A percentile compares a stretch with the other conserved stretches of the same genome.
Evolutionary conservation across 2,797 vertebrate genomes (phyloP).

Genomic region (Molossus alvarezi): DNA sequence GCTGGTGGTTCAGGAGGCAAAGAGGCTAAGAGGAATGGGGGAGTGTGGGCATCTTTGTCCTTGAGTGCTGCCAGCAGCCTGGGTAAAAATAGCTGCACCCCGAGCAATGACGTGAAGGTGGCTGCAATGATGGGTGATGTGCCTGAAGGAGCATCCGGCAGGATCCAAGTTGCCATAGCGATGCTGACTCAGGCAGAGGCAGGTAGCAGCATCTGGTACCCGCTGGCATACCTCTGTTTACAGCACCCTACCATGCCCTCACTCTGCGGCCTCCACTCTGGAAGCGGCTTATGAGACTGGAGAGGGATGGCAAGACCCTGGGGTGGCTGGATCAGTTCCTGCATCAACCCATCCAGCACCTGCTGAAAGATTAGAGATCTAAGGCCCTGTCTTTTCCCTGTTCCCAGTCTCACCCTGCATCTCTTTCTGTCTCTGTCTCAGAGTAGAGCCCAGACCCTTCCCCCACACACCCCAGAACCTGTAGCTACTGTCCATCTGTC

Average conservation of each 20-base stretch:
- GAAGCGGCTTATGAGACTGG: background rate
- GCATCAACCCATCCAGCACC: background rate
- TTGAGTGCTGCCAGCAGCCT: background rate
- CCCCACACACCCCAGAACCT: background rate
- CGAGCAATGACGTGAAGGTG: background rate
- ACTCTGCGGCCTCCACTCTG: background rate
- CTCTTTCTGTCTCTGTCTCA: background rate
- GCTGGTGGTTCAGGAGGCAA: background rate
- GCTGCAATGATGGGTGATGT: conserved; percentile 42
- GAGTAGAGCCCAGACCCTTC: background rate
- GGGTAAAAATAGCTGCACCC: conserved; percentile 65
- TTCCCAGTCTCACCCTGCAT: background rate
- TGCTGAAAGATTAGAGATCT: background rate
- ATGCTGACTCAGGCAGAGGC: conserved; percentile 80
- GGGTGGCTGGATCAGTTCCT: background rate
- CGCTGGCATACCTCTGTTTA: background rate
- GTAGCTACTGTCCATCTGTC: background rate
- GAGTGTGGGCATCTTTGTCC: background rate
- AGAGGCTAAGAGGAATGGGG: background rate
- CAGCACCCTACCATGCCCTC: conserved; percentile 14
- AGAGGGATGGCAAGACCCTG: background rate
- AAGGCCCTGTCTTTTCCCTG: background rate
- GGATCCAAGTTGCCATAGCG: conserved; percentile 42
- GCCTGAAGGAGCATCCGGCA: conserved; percentile 51
- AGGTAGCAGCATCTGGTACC: conserved; percentile 71